A percentile compares a stretch with the other conserved stretches of the same genome.
Evolutionary conservation across 2,797 vertebrate species (phyloP).

Genomic region (Miichthys miiuy): DNA sequence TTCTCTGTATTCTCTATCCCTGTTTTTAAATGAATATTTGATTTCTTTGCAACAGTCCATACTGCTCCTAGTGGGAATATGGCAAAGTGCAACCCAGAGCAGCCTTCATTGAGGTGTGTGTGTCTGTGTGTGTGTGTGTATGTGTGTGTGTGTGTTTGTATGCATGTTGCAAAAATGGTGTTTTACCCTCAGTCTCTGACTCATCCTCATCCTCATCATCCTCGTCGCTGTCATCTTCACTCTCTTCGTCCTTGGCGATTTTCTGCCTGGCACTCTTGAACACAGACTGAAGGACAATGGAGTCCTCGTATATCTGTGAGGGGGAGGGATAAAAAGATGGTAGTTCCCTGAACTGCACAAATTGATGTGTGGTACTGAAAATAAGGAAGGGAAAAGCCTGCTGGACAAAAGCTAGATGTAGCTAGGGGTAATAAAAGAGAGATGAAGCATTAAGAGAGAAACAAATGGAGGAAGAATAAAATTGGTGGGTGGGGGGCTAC

Average conservation of each 20-base stretch:
- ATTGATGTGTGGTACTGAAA: neutral
- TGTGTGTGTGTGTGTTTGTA: neutral
- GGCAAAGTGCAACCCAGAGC: too few relatives aligned
- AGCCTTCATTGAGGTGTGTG: too few relatives aligned
- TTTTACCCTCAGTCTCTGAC: conserved; percentile 93
- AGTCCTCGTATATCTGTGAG: conserved; percentile 95
- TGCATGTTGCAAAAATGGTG: neutral
- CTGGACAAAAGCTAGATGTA: neutral
- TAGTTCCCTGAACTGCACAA: neutral
- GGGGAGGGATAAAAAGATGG: fast-evolving
- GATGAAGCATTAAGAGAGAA: neutral
- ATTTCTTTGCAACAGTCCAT: too few relatives aligned
- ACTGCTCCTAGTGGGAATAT: too few relatives aligned
- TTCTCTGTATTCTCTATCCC: neutral
- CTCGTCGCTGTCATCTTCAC: conserved; percentile 95
- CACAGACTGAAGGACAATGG: conserved; percentile 97
- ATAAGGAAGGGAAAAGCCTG: neutral
- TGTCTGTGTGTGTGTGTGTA: neutral
- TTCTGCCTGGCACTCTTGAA: conserved; percentile 98
- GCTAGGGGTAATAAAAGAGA: neutral
- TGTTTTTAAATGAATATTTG: neutral
- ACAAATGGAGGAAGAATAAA: neutral
- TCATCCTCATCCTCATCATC: conserved; percentile 92
- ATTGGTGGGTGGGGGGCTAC: neutral
- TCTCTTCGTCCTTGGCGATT: conserved; percentile 98